Evolutionary conservation across 2,888 invertebrate genomes (phyloP).

Genomic region (Octonoba sinensis): DNA sequence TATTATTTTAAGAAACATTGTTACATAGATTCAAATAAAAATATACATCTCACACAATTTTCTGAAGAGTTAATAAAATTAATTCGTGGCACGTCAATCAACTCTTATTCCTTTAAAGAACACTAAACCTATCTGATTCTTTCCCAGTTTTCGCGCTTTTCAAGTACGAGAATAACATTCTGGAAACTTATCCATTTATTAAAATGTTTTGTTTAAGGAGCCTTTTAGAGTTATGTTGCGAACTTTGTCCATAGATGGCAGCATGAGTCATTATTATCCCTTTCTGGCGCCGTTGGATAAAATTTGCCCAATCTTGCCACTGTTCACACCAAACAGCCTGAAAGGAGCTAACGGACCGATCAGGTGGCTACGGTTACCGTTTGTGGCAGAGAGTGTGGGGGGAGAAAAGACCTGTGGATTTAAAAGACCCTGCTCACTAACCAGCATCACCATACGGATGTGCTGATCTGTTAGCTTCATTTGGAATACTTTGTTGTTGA

Average conservation of each 20-base stretch:
- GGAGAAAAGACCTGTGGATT: slow-evolving; percentile 56
- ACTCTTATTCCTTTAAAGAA: no score
- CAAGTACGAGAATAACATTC: no score
- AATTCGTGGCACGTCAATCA: no score
- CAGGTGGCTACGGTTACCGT: slow-evolving; percentile 40
- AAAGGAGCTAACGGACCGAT: slow-evolving; percentile 54
- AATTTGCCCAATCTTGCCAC: slow-evolving; percentile 21
- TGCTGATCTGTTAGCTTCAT: slow-evolving; percentile 3
- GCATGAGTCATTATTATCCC: slow-evolving; percentile 21
- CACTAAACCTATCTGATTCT: no score
- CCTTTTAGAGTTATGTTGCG: no score
- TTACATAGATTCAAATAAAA: no score
- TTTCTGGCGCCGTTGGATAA: slow-evolving; percentile 43
- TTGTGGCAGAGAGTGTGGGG: slow-evolving; percentile 14
- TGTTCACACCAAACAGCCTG: slow-evolving; percentile 38
- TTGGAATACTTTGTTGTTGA: neutral
- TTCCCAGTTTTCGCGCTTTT: no score
- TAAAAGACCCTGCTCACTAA: slow-evolving; percentile 27
- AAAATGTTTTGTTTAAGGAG: no score
- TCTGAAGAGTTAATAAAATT: no score
- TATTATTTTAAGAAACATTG: no score
- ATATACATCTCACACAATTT: no score
- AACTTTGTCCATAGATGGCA: slow-evolving; percentile 37
- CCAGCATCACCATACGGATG: slow-evolving; percentile 46
- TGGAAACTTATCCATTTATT: no score